These are phyloP conservation scores for Micromesistius poutassou DNA, from an alignment of 2,797 vertebrate species.

Conservation along the genomic window DNA sequence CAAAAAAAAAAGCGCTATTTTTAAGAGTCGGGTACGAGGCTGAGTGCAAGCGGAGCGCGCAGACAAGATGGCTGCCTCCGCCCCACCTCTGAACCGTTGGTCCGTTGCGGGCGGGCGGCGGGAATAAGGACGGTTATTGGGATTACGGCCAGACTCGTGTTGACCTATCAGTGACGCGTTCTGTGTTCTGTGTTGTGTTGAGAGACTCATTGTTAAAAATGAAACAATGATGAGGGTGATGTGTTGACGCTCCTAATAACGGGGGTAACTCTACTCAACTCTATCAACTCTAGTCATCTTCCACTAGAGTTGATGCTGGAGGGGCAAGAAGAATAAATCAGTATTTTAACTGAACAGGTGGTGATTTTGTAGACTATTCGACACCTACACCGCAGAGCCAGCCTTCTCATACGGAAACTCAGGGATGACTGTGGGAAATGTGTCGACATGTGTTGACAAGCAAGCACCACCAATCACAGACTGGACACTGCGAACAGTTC, in stretches of 20 bases:
- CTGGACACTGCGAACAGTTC: not conserved
- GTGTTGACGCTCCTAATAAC: not conserved
- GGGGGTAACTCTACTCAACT: too few species aligned
- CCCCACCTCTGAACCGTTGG: not conserved
- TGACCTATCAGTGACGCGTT: not conserved
- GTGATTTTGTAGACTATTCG: not conserved
- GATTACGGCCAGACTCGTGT: not conserved
- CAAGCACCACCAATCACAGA: not conserved
- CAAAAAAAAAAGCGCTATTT: slow-evolving; percentile 54
- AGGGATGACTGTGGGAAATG: not conserved
- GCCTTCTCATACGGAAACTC: not conserved
- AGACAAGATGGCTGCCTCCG: not conserved
- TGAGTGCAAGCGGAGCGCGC: too few species aligned
- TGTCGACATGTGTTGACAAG: too few species aligned
- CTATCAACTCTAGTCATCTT: too few species aligned
- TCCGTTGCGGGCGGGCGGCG: too few species aligned
- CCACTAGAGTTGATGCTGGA: not conserved
- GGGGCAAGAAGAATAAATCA: not conserved
- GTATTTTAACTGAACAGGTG: not conserved
- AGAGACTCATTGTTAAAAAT: not conserved
- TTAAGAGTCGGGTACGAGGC: slow-evolving; percentile 18
- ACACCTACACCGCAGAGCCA: not conserved
- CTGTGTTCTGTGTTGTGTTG: not conserved
- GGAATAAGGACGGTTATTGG: not conserved
- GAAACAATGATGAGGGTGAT: not conserved